A percentile compares a stretch with the other conserved stretches of the same genome.
phyloP scores from a whole-genome alignment of 2,888 invertebrate species.

The Anoplius nigerrimus region DNA sequence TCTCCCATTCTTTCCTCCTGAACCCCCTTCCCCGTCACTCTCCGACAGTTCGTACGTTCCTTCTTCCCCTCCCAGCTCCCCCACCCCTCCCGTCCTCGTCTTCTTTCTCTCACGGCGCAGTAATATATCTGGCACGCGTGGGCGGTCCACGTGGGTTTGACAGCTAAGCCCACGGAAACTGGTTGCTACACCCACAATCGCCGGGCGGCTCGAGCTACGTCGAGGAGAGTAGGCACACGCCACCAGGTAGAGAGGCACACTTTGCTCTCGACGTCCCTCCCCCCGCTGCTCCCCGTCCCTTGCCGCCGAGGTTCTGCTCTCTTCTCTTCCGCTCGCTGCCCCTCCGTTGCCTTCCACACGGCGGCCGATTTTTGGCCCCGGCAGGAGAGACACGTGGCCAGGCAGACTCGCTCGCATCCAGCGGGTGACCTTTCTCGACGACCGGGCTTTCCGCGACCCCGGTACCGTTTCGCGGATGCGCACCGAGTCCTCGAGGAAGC shows the following conservation, averaged over 20 bases:
- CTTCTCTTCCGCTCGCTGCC: neutral
- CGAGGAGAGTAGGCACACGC: constrained; percentile 36
- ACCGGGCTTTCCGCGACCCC: no score
- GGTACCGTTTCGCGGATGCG: constrained; percentile 8
- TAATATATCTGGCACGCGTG: constrained; percentile 67
- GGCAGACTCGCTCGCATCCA: constrained; percentile 3
- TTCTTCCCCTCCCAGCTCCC: constrained; percentile 25
- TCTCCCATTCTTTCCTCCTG: constrained; percentile 8
- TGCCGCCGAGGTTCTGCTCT: no score
- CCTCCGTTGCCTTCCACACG: constrained; percentile 1
- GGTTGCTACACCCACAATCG: constrained; percentile 72
- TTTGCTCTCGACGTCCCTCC: neutral
- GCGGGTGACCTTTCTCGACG: constrained; percentile 28
- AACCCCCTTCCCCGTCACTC: neutral
- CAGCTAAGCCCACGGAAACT: constrained; percentile 73
- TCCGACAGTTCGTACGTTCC: neutral
- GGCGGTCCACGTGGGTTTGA: constrained; percentile 74
- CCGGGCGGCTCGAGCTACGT: constrained; percentile 16
- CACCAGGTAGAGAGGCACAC: constrained; percentile 10
- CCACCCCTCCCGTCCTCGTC: constrained; percentile 32
- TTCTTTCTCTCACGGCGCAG: constrained; percentile 54
- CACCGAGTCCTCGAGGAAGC: constrained; percentile 14
- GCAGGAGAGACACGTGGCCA: constrained; percentile 43
- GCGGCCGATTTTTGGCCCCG: neutral
- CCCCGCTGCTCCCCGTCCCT: no score